These are phyloP conservation scores for Calliopsis andreniformis DNA, from an alignment of 1,140 invertebrate species.

Conservation along the genomic window DNA sequence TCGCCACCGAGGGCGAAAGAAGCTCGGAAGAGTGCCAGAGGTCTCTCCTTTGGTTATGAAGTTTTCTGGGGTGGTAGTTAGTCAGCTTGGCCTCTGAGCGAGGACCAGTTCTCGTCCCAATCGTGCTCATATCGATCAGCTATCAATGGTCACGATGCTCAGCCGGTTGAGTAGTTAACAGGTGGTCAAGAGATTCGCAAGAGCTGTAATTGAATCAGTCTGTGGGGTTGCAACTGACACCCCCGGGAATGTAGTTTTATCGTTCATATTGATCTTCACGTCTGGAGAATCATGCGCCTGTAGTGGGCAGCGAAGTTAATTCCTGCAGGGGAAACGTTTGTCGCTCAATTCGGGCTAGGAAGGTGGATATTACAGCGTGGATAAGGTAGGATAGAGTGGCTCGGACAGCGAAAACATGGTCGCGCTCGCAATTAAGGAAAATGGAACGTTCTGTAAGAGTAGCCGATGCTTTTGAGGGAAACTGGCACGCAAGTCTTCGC, in stretches of 20 bases:
- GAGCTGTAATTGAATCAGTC: conserved; percentile 1
- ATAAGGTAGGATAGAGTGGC: no score
- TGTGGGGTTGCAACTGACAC: neutral
- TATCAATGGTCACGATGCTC: neutral
- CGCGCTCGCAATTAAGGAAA: no score
- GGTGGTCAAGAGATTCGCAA: conserved; percentile 28
- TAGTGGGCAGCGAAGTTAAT: neutral
- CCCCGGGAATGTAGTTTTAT: conserved; percentile 1
- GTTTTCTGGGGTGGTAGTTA: neutral
- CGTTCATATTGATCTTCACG: neutral
- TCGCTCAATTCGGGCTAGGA: no score
- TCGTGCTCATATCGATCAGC: conserved; percentile 16
- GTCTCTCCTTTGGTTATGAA: no score
- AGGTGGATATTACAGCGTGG: no score
- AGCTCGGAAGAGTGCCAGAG: neutral
- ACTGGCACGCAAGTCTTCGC: no score
- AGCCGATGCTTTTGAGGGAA: no score
- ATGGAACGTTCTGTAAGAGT: no score
- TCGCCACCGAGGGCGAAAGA: neutral
- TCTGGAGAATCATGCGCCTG: neutral
- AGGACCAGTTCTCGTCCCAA: conserved; percentile 18
- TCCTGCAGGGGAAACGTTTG: neutral
- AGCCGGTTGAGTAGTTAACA: conserved; percentile 19
- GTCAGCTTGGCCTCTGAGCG: neutral
- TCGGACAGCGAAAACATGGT: no score